phyloP scores from a whole-genome alignment of 1,140 invertebrate species.

The Hyles vespertilio region DNA sequence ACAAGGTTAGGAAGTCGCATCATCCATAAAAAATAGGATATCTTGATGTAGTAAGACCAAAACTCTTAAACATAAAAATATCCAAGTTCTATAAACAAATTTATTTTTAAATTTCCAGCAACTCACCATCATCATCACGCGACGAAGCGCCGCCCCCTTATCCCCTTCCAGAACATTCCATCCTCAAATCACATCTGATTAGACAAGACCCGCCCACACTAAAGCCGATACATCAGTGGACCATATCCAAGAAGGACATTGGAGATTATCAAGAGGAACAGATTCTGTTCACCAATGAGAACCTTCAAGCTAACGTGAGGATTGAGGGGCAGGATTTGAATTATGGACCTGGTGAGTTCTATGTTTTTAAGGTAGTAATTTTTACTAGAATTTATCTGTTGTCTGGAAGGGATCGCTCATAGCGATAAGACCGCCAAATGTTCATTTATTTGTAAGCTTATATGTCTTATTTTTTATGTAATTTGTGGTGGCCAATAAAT shows the following conservation, averaged over 20 bases:
- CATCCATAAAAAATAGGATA: too few species aligned
- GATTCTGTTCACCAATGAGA: conserved; percentile 70
- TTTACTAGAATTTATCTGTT: too few species aligned
- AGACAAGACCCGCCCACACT: conserved; percentile 34
- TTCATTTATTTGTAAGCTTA: too few species aligned
- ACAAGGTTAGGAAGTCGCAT: too few species aligned
- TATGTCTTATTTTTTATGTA: too few species aligned
- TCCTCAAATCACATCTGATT: conserved; percentile 68
- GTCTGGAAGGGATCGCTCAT: too few species aligned
- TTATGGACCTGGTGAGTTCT: conserved; percentile 53
- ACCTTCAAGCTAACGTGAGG: conserved; percentile 48
- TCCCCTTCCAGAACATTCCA: conserved; percentile 59
- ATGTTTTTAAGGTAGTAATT: background rate
- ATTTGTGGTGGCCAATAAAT: too few species aligned
- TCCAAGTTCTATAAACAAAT: background rate
- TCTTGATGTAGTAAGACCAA: too few species aligned
- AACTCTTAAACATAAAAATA: too few species aligned
- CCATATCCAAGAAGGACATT: conserved; percentile 69
- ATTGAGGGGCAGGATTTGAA: conserved; percentile 50
- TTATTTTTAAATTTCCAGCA: conserved; percentile 32
- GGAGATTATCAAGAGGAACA: conserved; percentile 68
- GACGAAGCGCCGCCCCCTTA: conserved; percentile 52
- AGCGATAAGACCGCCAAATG: too few species aligned
- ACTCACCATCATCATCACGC: conserved; percentile 55
- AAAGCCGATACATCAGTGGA: conserved; percentile 70